Evolutionary conservation across 2,113 vertebrate genomes (phyloP).

Genomic region (Lichenostomus cassidix): DNA sequence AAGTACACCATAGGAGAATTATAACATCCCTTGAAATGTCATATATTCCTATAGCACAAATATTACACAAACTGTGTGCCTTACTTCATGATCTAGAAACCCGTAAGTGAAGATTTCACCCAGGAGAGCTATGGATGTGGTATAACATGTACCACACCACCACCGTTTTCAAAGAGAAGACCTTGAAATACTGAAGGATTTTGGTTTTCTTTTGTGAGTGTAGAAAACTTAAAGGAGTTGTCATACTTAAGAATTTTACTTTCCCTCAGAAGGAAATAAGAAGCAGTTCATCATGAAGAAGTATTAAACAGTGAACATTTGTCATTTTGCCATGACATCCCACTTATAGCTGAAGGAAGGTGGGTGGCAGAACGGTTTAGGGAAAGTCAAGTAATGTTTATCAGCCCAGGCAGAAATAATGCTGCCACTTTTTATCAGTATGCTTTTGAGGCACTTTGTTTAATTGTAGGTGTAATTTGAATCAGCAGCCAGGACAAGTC

Average conservation of each 20-base stretch:
- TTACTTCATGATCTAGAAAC: background rate
- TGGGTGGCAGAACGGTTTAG: background rate
- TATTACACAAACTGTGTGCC: background rate
- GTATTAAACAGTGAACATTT: background rate
- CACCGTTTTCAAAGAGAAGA: background rate
- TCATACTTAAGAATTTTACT: background rate
- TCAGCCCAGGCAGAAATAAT: conserved; percentile 22
- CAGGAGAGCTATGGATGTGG: background rate
- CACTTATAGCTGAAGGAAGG: background rate
- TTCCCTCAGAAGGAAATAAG: background rate
- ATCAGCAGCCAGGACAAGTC: background rate
- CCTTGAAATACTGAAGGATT: background rate
- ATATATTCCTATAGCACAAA: background rate
- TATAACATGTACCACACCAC: background rate
- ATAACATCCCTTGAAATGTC: background rate
- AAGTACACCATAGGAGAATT: background rate
- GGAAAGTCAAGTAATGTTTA: conserved; percentile 24
- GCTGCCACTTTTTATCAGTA: conserved; percentile 10
- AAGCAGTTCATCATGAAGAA: background rate
- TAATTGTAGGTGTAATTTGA: conserved; percentile 2
- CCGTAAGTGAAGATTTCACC: background rate
- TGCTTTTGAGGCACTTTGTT: background rate
- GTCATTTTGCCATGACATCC: conserved; percentile 34
- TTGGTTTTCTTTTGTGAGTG: background rate
- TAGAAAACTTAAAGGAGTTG: background rate